These are phyloP conservation scores for Carposina sasakii DNA, from an alignment of 1,140 invertebrate genomes.

Conservation along the genomic window DNA sequence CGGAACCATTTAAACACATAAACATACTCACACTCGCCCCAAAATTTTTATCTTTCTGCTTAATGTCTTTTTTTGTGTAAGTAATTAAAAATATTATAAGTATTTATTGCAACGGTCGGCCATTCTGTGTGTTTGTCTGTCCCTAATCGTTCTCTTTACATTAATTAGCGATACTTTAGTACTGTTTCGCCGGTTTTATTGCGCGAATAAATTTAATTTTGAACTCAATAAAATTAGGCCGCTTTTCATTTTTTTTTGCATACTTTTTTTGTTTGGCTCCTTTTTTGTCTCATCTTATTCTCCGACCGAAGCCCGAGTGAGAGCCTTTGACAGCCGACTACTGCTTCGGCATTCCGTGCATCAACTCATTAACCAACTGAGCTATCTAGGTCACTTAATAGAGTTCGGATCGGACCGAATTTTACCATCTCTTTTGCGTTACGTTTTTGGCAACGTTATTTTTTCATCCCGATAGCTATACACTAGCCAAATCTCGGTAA, in stretches of 20 bases:
- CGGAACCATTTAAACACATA: no score
- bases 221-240: slow-evolving; percentile 10
- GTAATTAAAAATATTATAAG: slow-evolving; percentile 70
- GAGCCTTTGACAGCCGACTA: no score
- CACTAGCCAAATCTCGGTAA: no score
- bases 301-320: no score
- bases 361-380: not conserved
- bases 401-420: no score
- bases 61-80: slow-evolving; percentile 56
- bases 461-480: no score
- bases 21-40: no score
- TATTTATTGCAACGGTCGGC: slow-evolving; percentile 61
- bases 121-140: slow-evolving; percentile 60
- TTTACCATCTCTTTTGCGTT: no score
- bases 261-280: not conserved
- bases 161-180: slow-evolving; percentile 68
- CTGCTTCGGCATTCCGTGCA: no score
- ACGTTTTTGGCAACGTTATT: no score
- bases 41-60: no score
- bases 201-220: slow-evolving; percentile 53
- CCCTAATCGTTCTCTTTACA: slow-evolving; percentile 69
- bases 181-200: slow-evolving; percentile 57
- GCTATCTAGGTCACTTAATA: not conserved
- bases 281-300: not conserved
- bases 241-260: not conserved